Evolutionary conservation across 2,888 invertebrate genomes (phyloP), one percentile per base, ranked within the genome.

Genomic region (Eupithecia abbreviata): DNA sequence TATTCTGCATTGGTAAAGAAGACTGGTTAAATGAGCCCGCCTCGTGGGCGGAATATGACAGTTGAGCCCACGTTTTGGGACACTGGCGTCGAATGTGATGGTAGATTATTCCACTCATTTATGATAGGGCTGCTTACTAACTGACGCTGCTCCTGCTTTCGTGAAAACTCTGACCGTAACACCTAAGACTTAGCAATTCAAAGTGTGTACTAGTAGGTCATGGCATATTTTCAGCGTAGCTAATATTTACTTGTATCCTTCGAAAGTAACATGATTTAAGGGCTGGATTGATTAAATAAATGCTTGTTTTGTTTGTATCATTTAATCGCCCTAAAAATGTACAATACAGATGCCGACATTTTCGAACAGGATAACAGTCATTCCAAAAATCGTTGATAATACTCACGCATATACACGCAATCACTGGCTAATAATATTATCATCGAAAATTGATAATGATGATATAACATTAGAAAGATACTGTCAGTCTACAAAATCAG

Each of bases 321-420:
- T 95, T 95, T 94, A 93, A 90, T 94, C 89, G 91, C 93, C 94
- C 94, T 94, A 93, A 93, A 93, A 94, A 93, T 92, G 91, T 94
- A 94, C 93, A 94, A 90, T 93, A 93, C 91, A 92, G 90, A 90
- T 91, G 92, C 92, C 88, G 92, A 94, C 93, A 94, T 92, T 91
- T 90, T 90, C 90, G 85, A 90, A 91, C 90, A 87, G 89, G 89
- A 89, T 89, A 89, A 84, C 86, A 83, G 81, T 83, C 82, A 88
- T 84, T 85, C 82, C 85, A 90, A 87, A 92, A 92, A 88, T 88
- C 91, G 90, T 90, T 90, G 92, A 91, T 87, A 91, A 92, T 91
- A 92, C 83, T 89, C 93, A 93, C 93, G 93, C 93, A 89, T 85
- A 89, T 85, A 85, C 84, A 91, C 88, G 90, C 83, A 86, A 85